These are phyloP conservation scores for Okamejei kenojei DNA, from an alignment of 2,797 vertebrate species.

Conservation along the genomic window DNA sequence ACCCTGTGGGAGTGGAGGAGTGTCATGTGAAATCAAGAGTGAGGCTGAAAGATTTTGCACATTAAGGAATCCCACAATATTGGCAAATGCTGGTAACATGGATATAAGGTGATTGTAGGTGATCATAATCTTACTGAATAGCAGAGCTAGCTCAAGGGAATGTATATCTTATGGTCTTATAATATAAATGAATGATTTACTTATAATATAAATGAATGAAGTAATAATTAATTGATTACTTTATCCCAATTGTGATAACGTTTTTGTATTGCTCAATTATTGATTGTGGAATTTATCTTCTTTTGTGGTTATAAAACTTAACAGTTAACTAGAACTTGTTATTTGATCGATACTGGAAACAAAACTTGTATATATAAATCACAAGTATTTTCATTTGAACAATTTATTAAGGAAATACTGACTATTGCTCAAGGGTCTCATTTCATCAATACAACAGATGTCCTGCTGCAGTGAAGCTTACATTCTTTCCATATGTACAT, in stretches of 20 bases:
- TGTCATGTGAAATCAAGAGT: too few species aligned
- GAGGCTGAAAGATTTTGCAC: too few species aligned
- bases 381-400: not conserved
- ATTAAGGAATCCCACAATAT: too few species aligned
- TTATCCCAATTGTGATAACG: not conserved
- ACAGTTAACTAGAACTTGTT: not conserved
- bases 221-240: not conserved
- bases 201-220: too few species aligned
- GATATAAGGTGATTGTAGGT: not conserved
- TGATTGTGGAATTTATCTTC: not conserved
- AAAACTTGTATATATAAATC: not conserved
- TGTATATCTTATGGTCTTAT: not conserved
- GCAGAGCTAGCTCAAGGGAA: not conserved
- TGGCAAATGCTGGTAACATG: not conserved
- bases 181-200: not conserved
- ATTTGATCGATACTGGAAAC: not conserved
- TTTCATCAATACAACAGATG: not conserved
- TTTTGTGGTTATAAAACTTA: not conserved
- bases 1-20: too few species aligned
- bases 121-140: not conserved
- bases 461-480: not conserved
- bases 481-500: not conserved
- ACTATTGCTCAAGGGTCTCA: not conserved
- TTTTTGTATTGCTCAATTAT: not conserved
- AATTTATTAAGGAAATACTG: not conserved